phyloP scores from a whole-genome alignment of 2,797 vertebrate genomes.

The Squalus acanthias region DNA sequence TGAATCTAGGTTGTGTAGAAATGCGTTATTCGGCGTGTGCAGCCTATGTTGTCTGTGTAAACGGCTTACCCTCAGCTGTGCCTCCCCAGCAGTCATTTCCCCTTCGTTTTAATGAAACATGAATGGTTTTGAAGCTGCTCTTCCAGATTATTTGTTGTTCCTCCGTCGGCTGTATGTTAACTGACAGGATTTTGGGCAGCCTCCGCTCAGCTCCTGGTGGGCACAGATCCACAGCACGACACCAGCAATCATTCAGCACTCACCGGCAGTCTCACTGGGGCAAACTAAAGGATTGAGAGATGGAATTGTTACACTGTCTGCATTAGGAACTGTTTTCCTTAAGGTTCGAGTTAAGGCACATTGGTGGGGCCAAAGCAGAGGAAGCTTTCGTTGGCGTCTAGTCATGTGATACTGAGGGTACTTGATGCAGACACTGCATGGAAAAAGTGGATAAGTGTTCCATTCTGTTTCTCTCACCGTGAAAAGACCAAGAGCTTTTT shows the following conservation, averaged over 20 bases:
- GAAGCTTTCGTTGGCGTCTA: background rate
- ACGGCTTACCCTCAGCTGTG: background rate
- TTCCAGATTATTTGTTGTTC: background rate
- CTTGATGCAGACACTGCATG: background rate
- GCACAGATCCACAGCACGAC: background rate
- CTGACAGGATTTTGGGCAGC: background rate
- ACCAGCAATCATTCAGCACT: background rate
- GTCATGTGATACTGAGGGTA: no score
- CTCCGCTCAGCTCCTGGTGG: background rate
- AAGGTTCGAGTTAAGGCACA: background rate
- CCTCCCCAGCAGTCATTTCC: background rate
- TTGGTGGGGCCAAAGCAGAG: background rate
- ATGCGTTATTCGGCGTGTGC: background rate
- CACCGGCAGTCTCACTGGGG: background rate
- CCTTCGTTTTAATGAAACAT: background rate
- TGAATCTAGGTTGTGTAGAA: no score
- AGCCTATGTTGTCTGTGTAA: background rate
- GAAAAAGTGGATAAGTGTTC: background rate
- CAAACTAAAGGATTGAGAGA: background rate
- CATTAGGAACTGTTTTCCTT: background rate
- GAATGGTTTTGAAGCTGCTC: background rate
- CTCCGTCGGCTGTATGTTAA: background rate
- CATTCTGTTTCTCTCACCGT: background rate
- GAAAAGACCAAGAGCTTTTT: background rate
- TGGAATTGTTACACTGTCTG: background rate